Evolutionary conservation across 1,140 invertebrate species (phyloP).

Genomic region (Drosophila quadrilineata): DNA sequence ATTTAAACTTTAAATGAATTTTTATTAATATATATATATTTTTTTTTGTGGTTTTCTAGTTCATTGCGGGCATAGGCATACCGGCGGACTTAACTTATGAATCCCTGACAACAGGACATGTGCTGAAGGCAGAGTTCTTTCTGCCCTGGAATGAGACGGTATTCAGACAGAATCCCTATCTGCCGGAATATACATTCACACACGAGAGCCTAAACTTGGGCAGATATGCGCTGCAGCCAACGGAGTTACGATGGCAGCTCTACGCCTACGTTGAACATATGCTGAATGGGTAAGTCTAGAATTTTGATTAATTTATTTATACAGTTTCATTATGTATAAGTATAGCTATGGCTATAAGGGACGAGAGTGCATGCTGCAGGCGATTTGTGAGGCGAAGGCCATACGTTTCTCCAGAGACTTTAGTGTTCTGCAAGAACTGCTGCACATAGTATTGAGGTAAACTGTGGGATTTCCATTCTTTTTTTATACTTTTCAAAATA

Average conservation of each 20-base stretch:
- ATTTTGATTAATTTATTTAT: neutral
- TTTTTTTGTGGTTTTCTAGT: slow-evolving; percentile 39
- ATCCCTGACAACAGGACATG: slow-evolving; percentile 59
- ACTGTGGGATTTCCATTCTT: neutral
- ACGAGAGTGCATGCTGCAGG: slow-evolving; percentile 47
- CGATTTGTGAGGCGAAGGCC: slow-evolving; percentile 52
- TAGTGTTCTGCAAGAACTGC: slow-evolving; percentile 40
- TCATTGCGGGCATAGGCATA: slow-evolving; percentile 69
- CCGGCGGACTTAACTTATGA: slow-evolving; percentile 62
- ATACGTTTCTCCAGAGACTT: slow-evolving; percentile 40
- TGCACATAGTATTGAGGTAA: slow-evolving; percentile 55
- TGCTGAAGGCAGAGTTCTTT: slow-evolving; percentile 58
- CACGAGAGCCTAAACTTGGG: neutral
- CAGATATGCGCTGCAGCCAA: neutral
- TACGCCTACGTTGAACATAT: slow-evolving; percentile 53
- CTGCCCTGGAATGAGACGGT: slow-evolving; percentile 55
- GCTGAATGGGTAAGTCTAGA: slow-evolving; percentile 41
- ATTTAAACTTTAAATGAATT: neutral
- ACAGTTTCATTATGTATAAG: no score
- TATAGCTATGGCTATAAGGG: slow-evolving; percentile 54
- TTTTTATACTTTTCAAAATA: neutral
- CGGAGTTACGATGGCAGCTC: slow-evolving; percentile 36
- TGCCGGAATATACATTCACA: slow-evolving; percentile 48
- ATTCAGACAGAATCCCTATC: slow-evolving; percentile 56
- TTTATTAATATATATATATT: no score